Conservation (phyloP, 1,140 invertebrate species). For the Panagrolaimus sp. region DNA sequence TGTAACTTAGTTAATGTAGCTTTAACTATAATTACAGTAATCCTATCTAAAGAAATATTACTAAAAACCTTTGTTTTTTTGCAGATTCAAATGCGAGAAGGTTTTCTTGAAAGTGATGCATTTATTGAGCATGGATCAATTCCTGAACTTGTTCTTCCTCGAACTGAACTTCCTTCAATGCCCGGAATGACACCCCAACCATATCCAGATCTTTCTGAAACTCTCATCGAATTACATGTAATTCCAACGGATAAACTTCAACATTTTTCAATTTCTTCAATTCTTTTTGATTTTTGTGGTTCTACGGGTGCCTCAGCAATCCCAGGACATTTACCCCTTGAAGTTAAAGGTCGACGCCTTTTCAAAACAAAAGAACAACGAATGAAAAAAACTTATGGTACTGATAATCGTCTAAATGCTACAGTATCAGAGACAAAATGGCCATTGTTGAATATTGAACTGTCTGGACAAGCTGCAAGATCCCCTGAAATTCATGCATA, state of each 20-base stretch:
- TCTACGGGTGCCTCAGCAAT: neutral
- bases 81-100: neutral
- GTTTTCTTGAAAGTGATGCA: neutral
- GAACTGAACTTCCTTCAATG: neutral
- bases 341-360: conserved; percentile 18
- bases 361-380: conserved; percentile 1
- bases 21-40: no score
- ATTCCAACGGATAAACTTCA: neutral
- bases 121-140: neutral
- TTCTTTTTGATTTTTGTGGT: neutral
- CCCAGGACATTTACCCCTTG: conserved; percentile 14
- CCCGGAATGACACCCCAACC: neutral
- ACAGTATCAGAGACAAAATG: conserved; percentile 22
- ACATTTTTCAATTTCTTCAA: neutral
- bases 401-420: conserved; percentile 24
- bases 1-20: no score
- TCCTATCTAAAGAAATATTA: no score
- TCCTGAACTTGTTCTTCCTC: neutral
- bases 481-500: conserved; percentile 19
- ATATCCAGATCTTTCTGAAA: neutral
- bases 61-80: no score
- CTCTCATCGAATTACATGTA: conserved; percentile 1
- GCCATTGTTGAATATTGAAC: conserved; percentile 26
- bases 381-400: conserved; percentile 12
- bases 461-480: neutral